Evolutionary conservation across 2,888 invertebrate genomes (phyloP).

Genomic region (Archaeoteleia sp.): DNA sequence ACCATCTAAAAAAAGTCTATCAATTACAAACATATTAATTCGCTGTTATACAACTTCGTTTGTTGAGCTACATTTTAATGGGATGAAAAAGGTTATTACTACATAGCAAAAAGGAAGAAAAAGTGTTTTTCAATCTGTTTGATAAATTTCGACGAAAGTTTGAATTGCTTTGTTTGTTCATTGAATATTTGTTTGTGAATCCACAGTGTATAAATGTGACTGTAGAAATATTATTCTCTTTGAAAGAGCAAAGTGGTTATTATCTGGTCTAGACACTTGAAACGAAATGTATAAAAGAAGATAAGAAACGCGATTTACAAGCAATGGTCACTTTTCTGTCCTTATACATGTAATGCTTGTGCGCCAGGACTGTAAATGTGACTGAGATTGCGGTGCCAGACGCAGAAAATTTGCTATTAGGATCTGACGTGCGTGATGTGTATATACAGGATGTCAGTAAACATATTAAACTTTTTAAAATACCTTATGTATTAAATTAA

Average conservation of each 20-base stretch:
- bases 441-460: constrained; percentile 1
- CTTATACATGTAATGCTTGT: constrained; percentile 28
- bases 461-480: too few relatives aligned
- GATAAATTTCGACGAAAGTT: too few relatives aligned
- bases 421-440: constrained; percentile 14
- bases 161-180: too few relatives aligned
- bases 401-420: constrained; percentile 30
- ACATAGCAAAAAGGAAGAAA: too few relatives aligned
- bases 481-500: too few relatives aligned
- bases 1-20: too few relatives aligned
- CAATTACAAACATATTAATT: too few relatives aligned
- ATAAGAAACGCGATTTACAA: constrained; percentile 51
- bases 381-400: constrained; percentile 38
- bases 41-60: too few relatives aligned
- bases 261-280: constrained; percentile 41
- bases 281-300: constrained; percentile 32
- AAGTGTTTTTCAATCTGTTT: too few relatives aligned
- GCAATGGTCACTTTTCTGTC: constrained; percentile 53
- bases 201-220: not conserved
- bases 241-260: constrained; percentile 33
- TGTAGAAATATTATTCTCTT: constrained; percentile 20
- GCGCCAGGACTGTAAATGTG: constrained; percentile 18
- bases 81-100: too few relatives aligned
- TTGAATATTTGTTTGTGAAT: constrained; percentile 20
- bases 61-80: too few relatives aligned